phyloP scores from a whole-genome alignment of 2,888 invertebrate species.

The Heliconius ethilla region DNA sequence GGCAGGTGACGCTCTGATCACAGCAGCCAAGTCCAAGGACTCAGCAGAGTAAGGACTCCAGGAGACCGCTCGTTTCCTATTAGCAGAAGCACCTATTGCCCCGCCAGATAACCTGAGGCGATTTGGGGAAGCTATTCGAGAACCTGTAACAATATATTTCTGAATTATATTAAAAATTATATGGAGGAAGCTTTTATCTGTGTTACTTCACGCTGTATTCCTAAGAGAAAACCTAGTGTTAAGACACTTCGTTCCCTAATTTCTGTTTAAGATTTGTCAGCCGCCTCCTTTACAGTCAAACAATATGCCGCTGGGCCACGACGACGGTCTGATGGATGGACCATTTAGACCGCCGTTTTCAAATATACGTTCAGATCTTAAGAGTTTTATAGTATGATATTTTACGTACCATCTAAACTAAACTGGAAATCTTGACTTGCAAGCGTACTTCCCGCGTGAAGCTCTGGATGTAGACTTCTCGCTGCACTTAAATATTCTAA shows the following conservation, averaged over 20 bases:
- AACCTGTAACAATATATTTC: conserved; percentile 59
- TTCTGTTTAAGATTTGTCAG: background rate
- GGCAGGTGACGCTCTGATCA: conserved; percentile 97
- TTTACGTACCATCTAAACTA: conserved; percentile 90
- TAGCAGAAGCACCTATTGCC: conserved; percentile 80
- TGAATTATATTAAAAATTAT: background rate
- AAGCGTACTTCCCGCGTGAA: conserved; percentile 84
- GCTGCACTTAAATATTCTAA: conserved; percentile 78
- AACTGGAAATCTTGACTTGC: conserved; percentile 95
- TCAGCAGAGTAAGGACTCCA: conserved; percentile 97
- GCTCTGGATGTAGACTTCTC: conserved; percentile 81
- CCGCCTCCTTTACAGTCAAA: no score
- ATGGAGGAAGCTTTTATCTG: background rate
- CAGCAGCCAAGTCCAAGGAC: conserved; percentile 94
- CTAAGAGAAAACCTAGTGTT: background rate
- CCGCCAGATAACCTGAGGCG: conserved; percentile 74
- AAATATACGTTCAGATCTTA: background rate
- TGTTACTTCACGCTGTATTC: background rate
- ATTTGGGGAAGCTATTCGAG: conserved; percentile 77
- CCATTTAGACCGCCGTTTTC: no score
- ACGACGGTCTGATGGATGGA: background rate
- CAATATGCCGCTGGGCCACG: no score
- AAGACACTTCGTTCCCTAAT: background rate
- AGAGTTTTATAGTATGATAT: background rate
- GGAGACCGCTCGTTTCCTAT: conserved; percentile 95